phyloP scores from a whole-genome alignment of 1,140 invertebrate genomes.

The Nasonia giraulti region DNA sequence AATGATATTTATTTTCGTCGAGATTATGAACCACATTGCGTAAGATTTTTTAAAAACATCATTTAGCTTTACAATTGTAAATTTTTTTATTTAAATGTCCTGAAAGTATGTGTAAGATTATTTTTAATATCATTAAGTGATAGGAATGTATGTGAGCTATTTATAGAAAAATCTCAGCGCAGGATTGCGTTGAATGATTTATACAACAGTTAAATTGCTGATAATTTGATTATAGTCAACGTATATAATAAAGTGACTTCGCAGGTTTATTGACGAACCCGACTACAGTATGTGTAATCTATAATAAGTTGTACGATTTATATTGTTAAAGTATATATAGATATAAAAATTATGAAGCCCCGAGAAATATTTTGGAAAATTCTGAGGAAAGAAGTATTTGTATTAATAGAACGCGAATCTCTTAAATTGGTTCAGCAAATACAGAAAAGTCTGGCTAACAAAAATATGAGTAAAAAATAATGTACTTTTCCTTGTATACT shows the following conservation, averaged over 20 bases:
- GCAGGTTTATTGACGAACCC: not conserved
- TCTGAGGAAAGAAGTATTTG: not conserved
- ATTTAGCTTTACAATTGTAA: constrained; percentile 24
- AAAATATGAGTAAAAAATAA: no score
- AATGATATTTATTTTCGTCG: constrained; percentile 2
- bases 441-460: no score
- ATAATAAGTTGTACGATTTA: no score
- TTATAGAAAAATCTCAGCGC: not conserved
- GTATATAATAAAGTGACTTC: constrained; percentile 15
- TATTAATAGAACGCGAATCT: no score
- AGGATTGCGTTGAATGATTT: constrained; percentile 8
- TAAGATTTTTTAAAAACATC: constrained; percentile 31
- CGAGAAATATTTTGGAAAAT: not conserved
- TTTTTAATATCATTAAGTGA: constrained; percentile 29
- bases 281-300: not conserved
- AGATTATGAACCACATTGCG: constrained; percentile 9
- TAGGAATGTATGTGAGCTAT: not conserved
- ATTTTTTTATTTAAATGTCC: constrained; percentile 16
- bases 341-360: not conserved
- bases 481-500: not conserved
- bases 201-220: not conserved
- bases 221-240: constrained; percentile 8
- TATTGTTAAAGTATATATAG: not conserved
- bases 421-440: no score
- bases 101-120: constrained; percentile 2